Base-by-base conservation (phyloP, 1,140 invertebrate genomes). In the Caenorhabditis remanei region DNA sequence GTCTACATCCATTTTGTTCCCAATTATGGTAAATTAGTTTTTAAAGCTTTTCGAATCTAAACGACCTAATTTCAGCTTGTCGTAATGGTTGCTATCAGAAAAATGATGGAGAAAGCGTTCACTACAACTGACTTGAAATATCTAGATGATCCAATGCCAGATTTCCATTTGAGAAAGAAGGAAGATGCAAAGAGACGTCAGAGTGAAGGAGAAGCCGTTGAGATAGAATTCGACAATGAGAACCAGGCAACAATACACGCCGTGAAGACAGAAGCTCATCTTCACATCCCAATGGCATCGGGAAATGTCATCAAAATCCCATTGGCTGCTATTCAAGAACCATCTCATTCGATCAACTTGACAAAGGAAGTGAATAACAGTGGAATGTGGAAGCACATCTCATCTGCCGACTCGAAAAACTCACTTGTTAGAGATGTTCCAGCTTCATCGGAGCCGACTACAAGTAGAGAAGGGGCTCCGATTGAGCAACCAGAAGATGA, bases 61-160 rank as follows among this genome's bases (percentile, higher is more conserved):
- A n/a, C 24, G 9, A 75, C 40, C 40, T 2, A 46, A 53, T 89
- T 92, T 40, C 92, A 96, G 96, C 94, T 99, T 90, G 96, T 99
- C 19, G 97, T 98, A 11, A 99, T 99, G 95, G 98, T 99, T 92
- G 97, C 96, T 3, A 96, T 99, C 85, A 94, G 98, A 48, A 99
- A 99, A 94, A 94, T 95, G 1, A 93, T 99, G 91, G 98, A 99
- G 92, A 95, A 96, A 79, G 92, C 98, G 14, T 99, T 99, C 92
- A 96, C 96, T 0, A 95, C 96, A 90, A 94, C 96, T 56, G 98
- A 99, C 93, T 93, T 99, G 87, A 98, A 98, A 93, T 98, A 98
- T 91, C 93, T 99, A 83, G 98, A 99, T 93, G 97, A 99, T 91
- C 95, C 99, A 13, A 97, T 99, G 96, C 98, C 98, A 16, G 97